Evolutionary conservation across 2,888 invertebrate species (phyloP), one percentile per base, ranked within the genome.

Genomic region (Lepas anatifera): DNA sequence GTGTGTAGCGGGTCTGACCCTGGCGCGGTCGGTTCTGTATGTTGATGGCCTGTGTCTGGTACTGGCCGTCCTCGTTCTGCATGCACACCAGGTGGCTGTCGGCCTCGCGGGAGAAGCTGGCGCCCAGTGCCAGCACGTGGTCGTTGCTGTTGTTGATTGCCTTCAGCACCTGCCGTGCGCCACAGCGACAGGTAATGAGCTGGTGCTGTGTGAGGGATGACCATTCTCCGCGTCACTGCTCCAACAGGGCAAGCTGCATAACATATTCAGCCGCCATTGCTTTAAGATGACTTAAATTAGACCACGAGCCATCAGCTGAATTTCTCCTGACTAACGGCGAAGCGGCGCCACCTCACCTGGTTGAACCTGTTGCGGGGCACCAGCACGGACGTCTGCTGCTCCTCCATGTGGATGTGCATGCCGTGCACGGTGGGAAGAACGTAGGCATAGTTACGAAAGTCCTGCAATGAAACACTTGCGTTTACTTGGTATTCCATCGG

Each of bases 81-180:
- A 92, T 89, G 78, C 92, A 92, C 29, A 92, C 91, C 72, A 94
- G 83, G 81, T 93, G 92, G 0, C 92, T 90, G 78, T 94, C 93
- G 2, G 92, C 91, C 70, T 85, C 82, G 35, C 84, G 82, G 71
- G 89, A 89, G 77, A 93, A 89, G 78, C 89, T 89, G 0, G 89
- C 88, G 1, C 89, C 90, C 77, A 92, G 87, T 0, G 92, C 90
- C 77, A 94, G 81, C 71, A 93, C 90, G 76, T 92, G 89, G 77
- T 91, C 90, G 77, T 89, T 89, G 27, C 89, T 88, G 80, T 89
- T 89, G 74, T 86, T 88, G 68, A 92, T 82, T 1, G 89, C 89
- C 78, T 89, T 88, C 78, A 89, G 85, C 41, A 90, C 83, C 85
- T 85, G 75, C 39, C n/a, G n/a, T n/a, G n/a, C n/a, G n/a, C n/a